A percentile compares a stretch with the other conserved stretches of the same genome.
Conservation (phyloP, 1,140 invertebrate species). For the Drosophila kepulauana region DNA sequence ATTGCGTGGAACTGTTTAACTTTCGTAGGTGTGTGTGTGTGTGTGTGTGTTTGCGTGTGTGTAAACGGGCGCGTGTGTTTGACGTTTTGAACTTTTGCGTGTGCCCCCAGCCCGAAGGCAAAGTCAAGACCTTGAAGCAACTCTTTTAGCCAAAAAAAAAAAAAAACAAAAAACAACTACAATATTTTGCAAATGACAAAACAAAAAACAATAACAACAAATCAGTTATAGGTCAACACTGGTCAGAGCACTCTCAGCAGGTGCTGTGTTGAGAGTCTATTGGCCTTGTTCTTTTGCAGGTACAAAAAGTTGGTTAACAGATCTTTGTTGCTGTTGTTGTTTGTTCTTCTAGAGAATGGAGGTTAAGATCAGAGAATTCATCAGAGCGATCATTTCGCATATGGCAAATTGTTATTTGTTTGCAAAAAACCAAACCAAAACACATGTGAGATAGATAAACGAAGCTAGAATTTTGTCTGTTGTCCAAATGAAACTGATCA, state of each 20-base stretch:
- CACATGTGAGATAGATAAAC: slow-evolving; percentile 1
- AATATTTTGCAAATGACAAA: slow-evolving; percentile 38
- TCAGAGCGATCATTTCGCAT: slow-evolving; percentile 21
- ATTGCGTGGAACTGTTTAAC: slow-evolving; percentile 70
- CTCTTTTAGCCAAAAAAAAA: slow-evolving; percentile 42
- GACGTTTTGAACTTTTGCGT: slow-evolving; percentile 65
- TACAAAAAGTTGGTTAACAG: slow-evolving; percentile 3
- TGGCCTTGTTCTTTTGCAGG: slow-evolving; percentile 69
- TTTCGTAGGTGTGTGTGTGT: slow-evolving; percentile 13
- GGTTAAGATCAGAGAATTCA: slow-evolving; percentile 21
- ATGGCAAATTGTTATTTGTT: slow-evolving; percentile 2
- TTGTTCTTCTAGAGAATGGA: slow-evolving; percentile 1
- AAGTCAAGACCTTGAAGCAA: slow-evolving; percentile 48
- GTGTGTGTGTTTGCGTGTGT: slow-evolving; percentile 21
- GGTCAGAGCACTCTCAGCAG: slow-evolving; percentile 63
- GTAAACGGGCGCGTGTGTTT: slow-evolving; percentile 39
- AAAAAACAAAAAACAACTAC: slow-evolving; percentile 27
- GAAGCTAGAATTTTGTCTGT: slow-evolving; percentile 1
- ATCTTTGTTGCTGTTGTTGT: neutral
- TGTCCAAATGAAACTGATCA: neutral
- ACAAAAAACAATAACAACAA: slow-evolving; percentile 43
- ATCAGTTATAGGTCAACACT: slow-evolving; percentile 77
- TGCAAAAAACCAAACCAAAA: neutral
- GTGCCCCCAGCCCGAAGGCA: slow-evolving; percentile 51
- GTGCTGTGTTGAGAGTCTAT: slow-evolving; percentile 57